phyloP scores from a whole-genome alignment of 2,113 vertebrate species.

The Rousettus leschenaultii region DNA sequence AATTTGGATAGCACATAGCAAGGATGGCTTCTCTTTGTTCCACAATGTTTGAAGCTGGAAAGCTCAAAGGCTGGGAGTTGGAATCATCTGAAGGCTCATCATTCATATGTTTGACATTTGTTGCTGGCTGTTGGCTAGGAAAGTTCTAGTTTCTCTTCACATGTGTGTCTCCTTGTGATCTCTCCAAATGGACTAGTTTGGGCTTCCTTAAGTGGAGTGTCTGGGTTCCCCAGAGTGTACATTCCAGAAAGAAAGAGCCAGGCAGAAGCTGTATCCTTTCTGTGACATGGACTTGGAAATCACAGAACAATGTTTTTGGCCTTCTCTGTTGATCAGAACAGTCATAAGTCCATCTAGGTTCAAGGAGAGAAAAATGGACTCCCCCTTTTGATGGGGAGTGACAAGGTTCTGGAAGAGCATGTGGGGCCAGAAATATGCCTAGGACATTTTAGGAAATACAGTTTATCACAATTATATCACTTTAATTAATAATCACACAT shows the following conservation, averaged over 20 bases:
- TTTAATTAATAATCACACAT: background rate
- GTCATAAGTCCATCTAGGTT: background rate
- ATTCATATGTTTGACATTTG: background rate
- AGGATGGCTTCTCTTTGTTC: background rate
- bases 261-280: background rate
- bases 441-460: background rate
- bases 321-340: background rate
- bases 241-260: background rate
- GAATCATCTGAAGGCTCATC: background rate
- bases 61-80: background rate
- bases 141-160: background rate
- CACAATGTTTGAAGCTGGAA: background rate
- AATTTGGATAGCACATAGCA: background rate
- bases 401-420: background rate
- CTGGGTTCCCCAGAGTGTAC: background rate
- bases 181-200: background rate
- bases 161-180: background rate
- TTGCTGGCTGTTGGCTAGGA: background rate
- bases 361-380: background rate
- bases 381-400: background rate
- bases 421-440: background rate
- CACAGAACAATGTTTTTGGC: background rate
- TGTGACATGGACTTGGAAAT: background rate
- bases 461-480: background rate
- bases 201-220: background rate